A percentile compares a stretch with the other conserved stretches of the same genome.
Evolutionary conservation across 2,888 invertebrate genomes (phyloP).

Genomic region (Griposia aprilina): DNA sequence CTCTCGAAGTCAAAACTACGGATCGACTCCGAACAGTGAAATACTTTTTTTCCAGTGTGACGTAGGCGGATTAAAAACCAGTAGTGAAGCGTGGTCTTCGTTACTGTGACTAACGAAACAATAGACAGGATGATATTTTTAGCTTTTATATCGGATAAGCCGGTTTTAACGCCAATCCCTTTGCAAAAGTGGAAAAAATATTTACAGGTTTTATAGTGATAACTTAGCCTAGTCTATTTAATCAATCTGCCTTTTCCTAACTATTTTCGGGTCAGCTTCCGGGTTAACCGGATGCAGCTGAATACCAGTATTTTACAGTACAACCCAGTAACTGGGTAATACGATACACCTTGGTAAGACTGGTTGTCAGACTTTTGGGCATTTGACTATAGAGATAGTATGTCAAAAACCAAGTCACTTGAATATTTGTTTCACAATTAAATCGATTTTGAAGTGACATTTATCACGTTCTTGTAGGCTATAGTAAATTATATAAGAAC

Average conservation of each 20-base stretch:
- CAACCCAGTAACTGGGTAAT: not conserved
- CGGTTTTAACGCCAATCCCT: constrained; percentile 2
- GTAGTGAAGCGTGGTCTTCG: constrained; percentile 3
- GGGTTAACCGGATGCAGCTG: not conserved
- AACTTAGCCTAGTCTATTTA: not conserved
- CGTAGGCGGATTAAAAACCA: constrained; percentile 24
- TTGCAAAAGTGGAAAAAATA: not conserved
- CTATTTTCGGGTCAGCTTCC: not conserved
- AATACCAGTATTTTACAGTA: not conserved
- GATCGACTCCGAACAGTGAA: not conserved
- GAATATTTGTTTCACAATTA: not conserved
- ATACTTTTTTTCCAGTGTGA: not conserved
- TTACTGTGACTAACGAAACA: constrained; percentile 34
- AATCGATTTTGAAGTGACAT: constrained; percentile 5
- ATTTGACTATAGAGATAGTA: not conserved
- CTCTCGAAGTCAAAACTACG: not conserved
- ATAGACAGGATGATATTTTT: constrained; percentile 8
- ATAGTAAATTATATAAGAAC: constrained; percentile 3
- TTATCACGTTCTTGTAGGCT: not conserved
- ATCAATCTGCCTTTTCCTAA: not conserved
- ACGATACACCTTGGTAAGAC: not conserved
- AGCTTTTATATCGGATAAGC: constrained; percentile 22
- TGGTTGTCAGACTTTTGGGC: not conserved
- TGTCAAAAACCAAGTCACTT: not conserved
- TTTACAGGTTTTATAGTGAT: not conserved